A percentile compares a stretch with the other conserved stretches of the same genome.
These are phyloP conservation scores for Panopea generosa DNA, from an alignment of 2,888 invertebrate species.

Conservation along the genomic window DNA sequence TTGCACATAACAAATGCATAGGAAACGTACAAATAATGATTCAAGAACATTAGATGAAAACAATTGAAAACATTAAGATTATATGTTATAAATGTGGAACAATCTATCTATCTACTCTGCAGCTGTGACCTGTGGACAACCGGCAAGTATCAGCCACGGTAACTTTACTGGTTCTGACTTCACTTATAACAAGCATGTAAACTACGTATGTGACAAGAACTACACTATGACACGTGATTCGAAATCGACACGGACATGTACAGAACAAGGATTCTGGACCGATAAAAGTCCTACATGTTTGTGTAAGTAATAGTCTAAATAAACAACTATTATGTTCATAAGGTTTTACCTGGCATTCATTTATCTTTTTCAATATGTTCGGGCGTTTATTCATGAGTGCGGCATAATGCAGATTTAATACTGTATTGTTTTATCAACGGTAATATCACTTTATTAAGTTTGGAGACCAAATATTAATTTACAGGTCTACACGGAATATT, in stretches of 20 bases:
- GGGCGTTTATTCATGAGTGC: neutral
- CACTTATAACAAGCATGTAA: slow-evolving; percentile 14
- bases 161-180: slow-evolving; percentile 8
- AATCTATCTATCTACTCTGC: neutral
- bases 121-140: slow-evolving; percentile 30
- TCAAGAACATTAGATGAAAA: no score
- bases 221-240: slow-evolving; percentile 27
- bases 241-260: slow-evolving; percentile 13
- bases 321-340: neutral
- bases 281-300: slow-evolving; percentile 19
- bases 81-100: no score
- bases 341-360: no score
- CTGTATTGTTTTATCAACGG: neutral
- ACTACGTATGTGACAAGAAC: slow-evolving; percentile 12
- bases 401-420: no score
- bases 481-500: no score
- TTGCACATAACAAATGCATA: no score
- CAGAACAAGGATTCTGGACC: slow-evolving; percentile 23
- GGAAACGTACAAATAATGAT: no score
- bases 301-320: slow-evolving; percentile 33
- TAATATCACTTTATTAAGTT: no score
- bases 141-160: slow-evolving; percentile 20
- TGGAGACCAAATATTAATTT: neutral
- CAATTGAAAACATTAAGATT: no score
- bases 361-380: no score